Percentiles rank a stretch among this genome's conserved stretches.
Conservation (phyloP, 1,140 invertebrate species). For the Euwallacea fornicatus region DNA sequence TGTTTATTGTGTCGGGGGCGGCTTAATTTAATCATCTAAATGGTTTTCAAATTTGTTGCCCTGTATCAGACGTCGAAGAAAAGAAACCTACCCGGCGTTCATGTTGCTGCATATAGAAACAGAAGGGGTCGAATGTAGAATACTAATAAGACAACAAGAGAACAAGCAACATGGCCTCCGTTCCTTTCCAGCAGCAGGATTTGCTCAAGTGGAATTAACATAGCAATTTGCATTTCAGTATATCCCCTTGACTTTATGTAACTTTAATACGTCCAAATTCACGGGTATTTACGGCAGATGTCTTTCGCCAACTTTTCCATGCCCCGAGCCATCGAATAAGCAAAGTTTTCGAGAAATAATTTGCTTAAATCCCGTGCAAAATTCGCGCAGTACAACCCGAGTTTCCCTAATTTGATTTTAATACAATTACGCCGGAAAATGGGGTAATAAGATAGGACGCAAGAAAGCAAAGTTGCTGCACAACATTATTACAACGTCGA, state of each 20-base stretch:
- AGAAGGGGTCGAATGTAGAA: slow-evolving; percentile 25
- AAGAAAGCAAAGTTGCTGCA: slow-evolving; percentile 19
- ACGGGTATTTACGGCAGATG: slow-evolving; percentile 32
- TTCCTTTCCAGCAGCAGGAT: slow-evolving; percentile 31
- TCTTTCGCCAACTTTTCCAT: slow-evolving; percentile 26
- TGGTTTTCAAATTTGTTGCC: too few species aligned
- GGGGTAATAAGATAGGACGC: slow-evolving; percentile 23
- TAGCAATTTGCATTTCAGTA: slow-evolving; percentile 34
- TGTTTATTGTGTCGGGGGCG: background rate
- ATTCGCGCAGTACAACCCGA: background rate
- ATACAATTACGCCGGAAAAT: slow-evolving; percentile 28
- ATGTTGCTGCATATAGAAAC: slow-evolving; percentile 34
- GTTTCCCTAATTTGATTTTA: slow-evolving; percentile 33
- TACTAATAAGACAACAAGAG: slow-evolving; percentile 37
- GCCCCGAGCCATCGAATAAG: background rate
- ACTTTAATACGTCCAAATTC: slow-evolving; percentile 38
- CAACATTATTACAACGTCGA: slow-evolving; percentile 17
- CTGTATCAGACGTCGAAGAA: slow-evolving; percentile 26
- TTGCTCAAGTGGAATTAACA: slow-evolving; percentile 35
- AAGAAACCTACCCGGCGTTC: slow-evolving; percentile 25
- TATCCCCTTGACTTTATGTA: slow-evolving; percentile 35
- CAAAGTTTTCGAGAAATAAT: slow-evolving; percentile 31
- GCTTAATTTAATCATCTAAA: background rate
- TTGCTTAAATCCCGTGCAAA: slow-evolving; percentile 14
- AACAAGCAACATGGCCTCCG: slow-evolving; percentile 9